Evolutionary conservation across 2,797 vertebrate species (phyloP).

Genomic region (Sylvilagus floridanus): DNA sequence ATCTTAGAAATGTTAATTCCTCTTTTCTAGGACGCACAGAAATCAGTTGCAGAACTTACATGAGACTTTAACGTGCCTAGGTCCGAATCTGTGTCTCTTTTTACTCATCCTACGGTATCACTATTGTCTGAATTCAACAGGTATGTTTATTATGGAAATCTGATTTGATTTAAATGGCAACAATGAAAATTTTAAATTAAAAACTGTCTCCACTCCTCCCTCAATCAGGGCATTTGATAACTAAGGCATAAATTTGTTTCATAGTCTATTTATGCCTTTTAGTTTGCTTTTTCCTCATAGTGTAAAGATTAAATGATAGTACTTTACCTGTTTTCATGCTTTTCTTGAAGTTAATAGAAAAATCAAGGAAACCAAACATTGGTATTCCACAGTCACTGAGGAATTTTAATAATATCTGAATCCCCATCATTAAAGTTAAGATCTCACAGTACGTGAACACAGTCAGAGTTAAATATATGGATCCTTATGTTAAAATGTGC

Average conservation of each 20-base stretch:
- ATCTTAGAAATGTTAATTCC: constrained; percentile 1
- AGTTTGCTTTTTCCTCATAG: neutral
- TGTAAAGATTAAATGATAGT: neutral
- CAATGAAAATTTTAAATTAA: neutral
- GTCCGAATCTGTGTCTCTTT: constrained; percentile 15
- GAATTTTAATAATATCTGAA: neutral
- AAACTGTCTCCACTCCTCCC: neutral
- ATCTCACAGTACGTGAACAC: neutral
- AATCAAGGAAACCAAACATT: constrained; percentile 74
- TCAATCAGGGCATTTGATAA: neutral
- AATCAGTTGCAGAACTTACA: constrained; percentile 10
- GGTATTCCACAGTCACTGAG: constrained; percentile 54
- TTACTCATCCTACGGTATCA: neutral
- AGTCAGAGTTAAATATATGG: neutral
- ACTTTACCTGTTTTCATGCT: constrained; percentile 74
- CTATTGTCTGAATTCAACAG: neutral
- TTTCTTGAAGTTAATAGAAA: constrained; percentile 81
- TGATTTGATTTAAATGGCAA: constrained; percentile 38
- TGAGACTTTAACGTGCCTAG: neutral
- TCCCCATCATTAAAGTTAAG: neutral
- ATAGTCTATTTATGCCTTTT: neutral
- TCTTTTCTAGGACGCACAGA: neutral
- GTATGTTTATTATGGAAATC: neutral
- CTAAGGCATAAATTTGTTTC: neutral
- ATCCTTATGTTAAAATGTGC: neutral